Conservation (phyloP, 2,888 invertebrate genomes). For the Eupithecia pulchellata region DNA sequence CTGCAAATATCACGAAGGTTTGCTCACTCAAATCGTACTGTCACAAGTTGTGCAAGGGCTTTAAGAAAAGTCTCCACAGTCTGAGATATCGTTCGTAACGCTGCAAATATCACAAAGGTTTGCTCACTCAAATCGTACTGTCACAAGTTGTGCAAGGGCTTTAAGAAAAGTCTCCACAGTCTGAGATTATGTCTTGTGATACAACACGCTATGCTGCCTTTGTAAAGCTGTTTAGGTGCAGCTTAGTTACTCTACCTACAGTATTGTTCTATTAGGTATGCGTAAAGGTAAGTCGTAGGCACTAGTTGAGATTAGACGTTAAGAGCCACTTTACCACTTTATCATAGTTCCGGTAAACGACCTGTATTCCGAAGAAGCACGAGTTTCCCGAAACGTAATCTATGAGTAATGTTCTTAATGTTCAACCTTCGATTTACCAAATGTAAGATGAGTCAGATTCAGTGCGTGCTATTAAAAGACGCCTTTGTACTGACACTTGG, state of each 20-base stretch:
- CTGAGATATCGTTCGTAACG: neutral
- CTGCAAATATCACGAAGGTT: conserved; percentile 26
- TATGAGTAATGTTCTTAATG: conserved; percentile 40
- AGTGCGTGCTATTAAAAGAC: conserved; percentile 69
- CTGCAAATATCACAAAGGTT: conserved; percentile 17
- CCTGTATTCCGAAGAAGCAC: neutral
- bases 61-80: neutral
- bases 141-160: neutral
- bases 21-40: neutral
- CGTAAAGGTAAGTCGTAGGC: neutral
- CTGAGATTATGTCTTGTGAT: neutral
- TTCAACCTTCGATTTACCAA: conserved; percentile 79
- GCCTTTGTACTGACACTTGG: conserved; percentile 71
- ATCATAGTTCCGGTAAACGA: neutral
- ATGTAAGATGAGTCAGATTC: conserved; percentile 74
- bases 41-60: neutral
- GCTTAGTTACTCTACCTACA: neutral
- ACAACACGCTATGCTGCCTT: neutral
- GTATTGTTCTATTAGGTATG: neutral
- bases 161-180: neutral
- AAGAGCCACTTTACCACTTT: neutral
- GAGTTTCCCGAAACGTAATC: conserved; percentile 27
- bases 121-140: neutral
- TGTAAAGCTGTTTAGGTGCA: conserved; percentile 3
- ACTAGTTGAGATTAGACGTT: neutral